These are phyloP conservation scores for Labeo catla DNA, from an alignment of 2,113 vertebrate species.

Conservation along the genomic window DNA sequence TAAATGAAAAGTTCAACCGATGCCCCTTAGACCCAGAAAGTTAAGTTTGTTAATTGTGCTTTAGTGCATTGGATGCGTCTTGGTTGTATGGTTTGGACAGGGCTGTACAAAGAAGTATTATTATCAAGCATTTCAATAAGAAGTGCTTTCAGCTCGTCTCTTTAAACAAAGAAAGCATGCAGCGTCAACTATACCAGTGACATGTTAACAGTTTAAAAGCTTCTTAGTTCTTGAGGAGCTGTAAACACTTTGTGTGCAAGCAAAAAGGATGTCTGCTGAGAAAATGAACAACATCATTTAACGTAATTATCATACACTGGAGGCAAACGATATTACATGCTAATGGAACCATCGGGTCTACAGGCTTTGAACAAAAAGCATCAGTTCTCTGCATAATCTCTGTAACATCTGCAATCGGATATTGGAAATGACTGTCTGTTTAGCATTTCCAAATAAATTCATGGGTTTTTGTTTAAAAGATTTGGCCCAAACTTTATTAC, in stretches of 20 bases:
- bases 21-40: background rate
- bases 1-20: background rate
- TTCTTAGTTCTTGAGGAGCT: slow-evolving; percentile 11
- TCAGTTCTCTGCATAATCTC: slow-evolving; percentile 52
- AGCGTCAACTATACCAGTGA: slow-evolving; percentile 28
- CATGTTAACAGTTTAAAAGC: slow-evolving; percentile 50
- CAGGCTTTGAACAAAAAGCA: slow-evolving; percentile 58
- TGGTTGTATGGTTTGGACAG: background rate
- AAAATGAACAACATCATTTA: slow-evolving; percentile 49
- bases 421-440: slow-evolving; percentile 2
- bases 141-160: background rate
- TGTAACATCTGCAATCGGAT: slow-evolving; percentile 46
- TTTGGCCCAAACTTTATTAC: slow-evolving; percentile 17
- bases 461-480: background rate
- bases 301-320: slow-evolving; percentile 61
- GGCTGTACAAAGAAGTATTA: background rate
- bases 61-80: background rate
- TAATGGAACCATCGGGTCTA: slow-evolving; percentile 56
- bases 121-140: background rate
- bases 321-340: slow-evolving; percentile 38
- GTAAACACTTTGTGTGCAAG: slow-evolving; percentile 34
- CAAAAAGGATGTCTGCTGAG: slow-evolving; percentile 1
- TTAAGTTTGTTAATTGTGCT: background rate
- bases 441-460: slow-evolving; percentile 22
- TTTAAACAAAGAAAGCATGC: slow-evolving; percentile 12